Evolutionary conservation across 2,113 vertebrate species (phyloP).

Genomic region (Geococcyx californianus): DNA sequence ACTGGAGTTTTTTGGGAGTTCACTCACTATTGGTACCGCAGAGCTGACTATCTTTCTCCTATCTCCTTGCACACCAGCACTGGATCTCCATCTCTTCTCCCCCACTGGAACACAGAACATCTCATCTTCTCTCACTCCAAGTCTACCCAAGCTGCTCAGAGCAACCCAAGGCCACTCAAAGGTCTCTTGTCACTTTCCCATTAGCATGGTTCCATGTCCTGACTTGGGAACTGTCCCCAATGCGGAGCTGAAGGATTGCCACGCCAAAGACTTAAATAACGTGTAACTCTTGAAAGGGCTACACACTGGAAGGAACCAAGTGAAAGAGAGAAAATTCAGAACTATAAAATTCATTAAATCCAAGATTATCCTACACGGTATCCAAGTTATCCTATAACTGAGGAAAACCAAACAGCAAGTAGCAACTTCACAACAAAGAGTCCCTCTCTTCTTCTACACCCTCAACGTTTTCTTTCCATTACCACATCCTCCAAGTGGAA

Average conservation of each 20-base stretch:
- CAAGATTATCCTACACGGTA: background rate
- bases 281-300: background rate
- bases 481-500: background rate
- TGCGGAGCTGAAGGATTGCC: background rate
- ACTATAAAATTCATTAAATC: background rate
- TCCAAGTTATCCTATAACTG: accelerated
- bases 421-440: background rate
- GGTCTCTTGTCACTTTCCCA: no score
- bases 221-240: background rate
- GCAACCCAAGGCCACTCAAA: background rate
- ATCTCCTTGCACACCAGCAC: background rate
- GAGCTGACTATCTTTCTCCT: background rate
- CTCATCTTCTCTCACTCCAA: background rate
- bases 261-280: background rate
- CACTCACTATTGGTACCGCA: background rate
- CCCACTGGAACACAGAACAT: background rate
- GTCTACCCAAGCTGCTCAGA: background rate
- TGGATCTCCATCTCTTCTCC: background rate
- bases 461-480: background rate
- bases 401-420: background rate
- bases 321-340: background rate
- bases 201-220: background rate
- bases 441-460: background rate
- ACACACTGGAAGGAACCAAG: background rate
- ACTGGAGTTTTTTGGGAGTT: background rate